Conservation (phyloP, 2,113 vertebrate genomes). For the Etia nguti region DNA sequence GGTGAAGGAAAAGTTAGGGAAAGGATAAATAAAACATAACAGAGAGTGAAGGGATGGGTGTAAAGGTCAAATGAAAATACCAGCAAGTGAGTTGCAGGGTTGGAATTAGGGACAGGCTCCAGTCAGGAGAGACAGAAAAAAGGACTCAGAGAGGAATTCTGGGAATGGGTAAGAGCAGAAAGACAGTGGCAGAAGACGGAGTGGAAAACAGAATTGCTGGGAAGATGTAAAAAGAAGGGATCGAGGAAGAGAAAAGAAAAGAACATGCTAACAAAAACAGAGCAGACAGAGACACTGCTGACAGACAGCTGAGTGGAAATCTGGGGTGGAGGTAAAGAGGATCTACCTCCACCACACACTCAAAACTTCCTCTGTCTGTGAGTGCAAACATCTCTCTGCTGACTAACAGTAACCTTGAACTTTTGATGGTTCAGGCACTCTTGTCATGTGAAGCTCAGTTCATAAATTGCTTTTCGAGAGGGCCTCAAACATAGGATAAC, state of each 20-base stretch:
- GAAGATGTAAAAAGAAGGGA: constrained; percentile 25
- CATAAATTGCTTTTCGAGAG: background rate
- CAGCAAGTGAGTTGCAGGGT: constrained; percentile 19
- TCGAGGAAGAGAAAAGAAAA: background rate
- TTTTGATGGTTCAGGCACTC: background rate
- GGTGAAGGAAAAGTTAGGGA: background rate
- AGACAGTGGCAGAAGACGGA: constrained; percentile 41
- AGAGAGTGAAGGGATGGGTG: background rate
- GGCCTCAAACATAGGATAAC: background rate
- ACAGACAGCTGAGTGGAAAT: constrained; percentile 19
- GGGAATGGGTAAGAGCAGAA: constrained; percentile 43
- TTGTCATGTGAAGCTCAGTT: background rate
- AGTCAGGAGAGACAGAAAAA: constrained; percentile 31
- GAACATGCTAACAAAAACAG: constrained; percentile 13
- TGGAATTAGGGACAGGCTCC: constrained; percentile 29
- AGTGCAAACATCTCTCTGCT: background rate
- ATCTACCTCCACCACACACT: background rate
- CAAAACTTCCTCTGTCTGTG: background rate
- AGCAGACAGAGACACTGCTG: constrained; percentile 15
- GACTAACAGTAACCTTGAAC: background rate
- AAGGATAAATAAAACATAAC: background rate
- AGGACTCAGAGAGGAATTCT: constrained; percentile 44
- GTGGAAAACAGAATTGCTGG: constrained; percentile 20
- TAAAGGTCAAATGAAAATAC: constrained; percentile 48
- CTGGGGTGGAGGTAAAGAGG: constrained; percentile 2